Conservation (phyloP, 1,140 invertebrate genomes). For the Pomacea maculata region DNA sequence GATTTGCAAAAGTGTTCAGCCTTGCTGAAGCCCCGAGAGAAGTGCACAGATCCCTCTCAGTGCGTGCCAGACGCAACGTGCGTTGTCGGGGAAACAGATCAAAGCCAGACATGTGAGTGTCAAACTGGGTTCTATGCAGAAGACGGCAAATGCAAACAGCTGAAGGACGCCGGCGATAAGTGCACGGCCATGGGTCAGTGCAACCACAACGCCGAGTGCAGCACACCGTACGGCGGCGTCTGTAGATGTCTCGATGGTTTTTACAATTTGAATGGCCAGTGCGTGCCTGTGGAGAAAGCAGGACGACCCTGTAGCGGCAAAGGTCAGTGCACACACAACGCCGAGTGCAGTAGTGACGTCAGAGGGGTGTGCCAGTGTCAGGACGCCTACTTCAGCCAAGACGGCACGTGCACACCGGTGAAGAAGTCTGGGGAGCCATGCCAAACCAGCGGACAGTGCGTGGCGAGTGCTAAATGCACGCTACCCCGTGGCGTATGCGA, state of each 20-base stretch:
- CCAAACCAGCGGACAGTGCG: conserved; percentile 11
- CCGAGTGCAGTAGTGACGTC: conserved; percentile 20
- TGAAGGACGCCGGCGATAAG: conserved; percentile 17
- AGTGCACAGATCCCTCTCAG: conserved; percentile 24
- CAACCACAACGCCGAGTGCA: conserved; percentile 18
- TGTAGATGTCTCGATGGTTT: conserved; percentile 18
- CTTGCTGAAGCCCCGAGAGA: conserved; percentile 3
- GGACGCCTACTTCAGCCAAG: conserved; percentile 18
- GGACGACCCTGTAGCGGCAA: conserved; percentile 21
- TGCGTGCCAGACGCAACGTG: conserved; percentile 26
- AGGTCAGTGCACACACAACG: conserved; percentile 25
- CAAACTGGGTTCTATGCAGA: conserved; percentile 14
- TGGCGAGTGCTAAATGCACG: conserved; percentile 2
- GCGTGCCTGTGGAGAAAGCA: conserved; percentile 20
- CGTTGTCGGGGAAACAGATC: not conserved
- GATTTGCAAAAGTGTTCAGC: conserved; percentile 11
- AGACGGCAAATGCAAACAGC: conserved; percentile 19
- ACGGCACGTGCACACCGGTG: not conserved
- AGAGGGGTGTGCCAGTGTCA: conserved; percentile 14
- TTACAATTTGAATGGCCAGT: conserved; percentile 23
- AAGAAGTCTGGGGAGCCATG: conserved; percentile 12
- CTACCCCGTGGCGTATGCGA: conserved; percentile 3
- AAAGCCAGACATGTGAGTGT: conserved; percentile 19
- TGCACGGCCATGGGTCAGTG: conserved; percentile 26
- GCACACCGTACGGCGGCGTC: conserved; percentile 17